phyloP scores from a whole-genome alignment of 2,888 invertebrate genomes.

The Nephrotoma flavescens region DNA sequence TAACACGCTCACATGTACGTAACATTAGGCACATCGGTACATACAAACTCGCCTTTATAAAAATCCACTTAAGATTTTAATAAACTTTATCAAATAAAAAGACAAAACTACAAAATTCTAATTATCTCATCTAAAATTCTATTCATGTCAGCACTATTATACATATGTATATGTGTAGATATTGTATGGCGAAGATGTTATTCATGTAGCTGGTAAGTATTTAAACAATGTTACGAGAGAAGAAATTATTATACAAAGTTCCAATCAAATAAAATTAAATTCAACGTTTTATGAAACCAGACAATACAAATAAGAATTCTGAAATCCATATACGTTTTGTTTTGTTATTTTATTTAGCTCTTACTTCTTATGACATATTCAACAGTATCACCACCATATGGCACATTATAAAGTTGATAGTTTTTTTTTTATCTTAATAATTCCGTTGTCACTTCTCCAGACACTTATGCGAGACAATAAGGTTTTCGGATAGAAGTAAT shows the following conservation, averaged over 20 bases:
- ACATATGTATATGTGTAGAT: not conserved
- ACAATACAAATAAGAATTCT: not conserved
- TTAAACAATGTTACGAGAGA: not conserved
- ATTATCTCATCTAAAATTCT: not conserved
- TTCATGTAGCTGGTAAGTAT: not conserved
- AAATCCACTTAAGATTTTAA: not conserved
- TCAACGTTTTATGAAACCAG: not conserved
- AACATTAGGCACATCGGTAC: not conserved
- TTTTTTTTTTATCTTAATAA: not conserved
- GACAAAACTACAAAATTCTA: not conserved
- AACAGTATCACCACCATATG: not conserved
- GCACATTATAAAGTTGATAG: not conserved
- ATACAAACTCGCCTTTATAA: not conserved
- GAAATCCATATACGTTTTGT: not conserved
- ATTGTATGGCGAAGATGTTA: not conserved
- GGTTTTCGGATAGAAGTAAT: not conserved
- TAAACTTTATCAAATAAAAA: not conserved
- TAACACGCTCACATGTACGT: no score
- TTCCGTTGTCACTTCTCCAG: not conserved
- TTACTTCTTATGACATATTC: not conserved
- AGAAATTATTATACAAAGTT: not conserved
- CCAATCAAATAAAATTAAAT: not conserved
- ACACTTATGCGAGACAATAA: not conserved
- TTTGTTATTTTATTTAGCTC: not conserved
- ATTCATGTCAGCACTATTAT: not conserved